These are phyloP conservation scores for Alectura lathami DNA, from an alignment of 2,113 vertebrate genomes.

Conservation along the genomic window DNA sequence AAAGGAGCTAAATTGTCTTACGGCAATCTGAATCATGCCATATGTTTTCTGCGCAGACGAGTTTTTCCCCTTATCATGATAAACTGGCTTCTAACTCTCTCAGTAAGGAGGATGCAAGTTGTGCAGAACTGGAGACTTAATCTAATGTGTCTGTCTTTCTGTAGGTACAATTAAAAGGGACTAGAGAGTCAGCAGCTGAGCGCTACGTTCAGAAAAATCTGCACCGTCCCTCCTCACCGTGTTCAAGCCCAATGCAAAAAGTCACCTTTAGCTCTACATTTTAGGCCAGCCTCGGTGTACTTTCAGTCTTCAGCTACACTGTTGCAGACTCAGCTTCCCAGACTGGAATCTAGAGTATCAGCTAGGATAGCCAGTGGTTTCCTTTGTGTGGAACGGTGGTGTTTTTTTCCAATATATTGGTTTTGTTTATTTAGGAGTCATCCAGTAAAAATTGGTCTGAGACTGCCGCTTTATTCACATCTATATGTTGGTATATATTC, in stretches of 20 bases:
- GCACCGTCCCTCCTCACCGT: neutral
- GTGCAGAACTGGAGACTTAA: neutral
- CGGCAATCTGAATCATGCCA: neutral
- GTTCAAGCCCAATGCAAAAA: neutral
- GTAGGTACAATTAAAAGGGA: neutral
- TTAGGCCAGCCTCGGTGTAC: neutral
- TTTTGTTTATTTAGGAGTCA: neutral
- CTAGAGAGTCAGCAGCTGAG: neutral
- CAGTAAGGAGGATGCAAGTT: neutral
- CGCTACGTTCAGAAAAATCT: too few relatives aligned
- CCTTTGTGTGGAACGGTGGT: neutral
- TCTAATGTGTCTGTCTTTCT: neutral
- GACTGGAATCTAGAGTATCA: neutral
- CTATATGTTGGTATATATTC: neutral
- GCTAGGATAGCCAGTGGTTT: neutral
- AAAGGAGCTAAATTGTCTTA: neutral
- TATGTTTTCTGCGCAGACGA: neutral
- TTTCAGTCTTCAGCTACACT: neutral
- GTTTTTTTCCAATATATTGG: neutral
- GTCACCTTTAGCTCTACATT: neutral
- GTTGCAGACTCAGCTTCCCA: neutral
- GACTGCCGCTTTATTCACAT: neutral
- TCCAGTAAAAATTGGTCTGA: neutral
- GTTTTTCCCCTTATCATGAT: neutral
- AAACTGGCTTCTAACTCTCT: neutral